phyloP scores from a whole-genome alignment of 64 coral and sea anemone genomes.

The Montipora capricornis region DNA sequence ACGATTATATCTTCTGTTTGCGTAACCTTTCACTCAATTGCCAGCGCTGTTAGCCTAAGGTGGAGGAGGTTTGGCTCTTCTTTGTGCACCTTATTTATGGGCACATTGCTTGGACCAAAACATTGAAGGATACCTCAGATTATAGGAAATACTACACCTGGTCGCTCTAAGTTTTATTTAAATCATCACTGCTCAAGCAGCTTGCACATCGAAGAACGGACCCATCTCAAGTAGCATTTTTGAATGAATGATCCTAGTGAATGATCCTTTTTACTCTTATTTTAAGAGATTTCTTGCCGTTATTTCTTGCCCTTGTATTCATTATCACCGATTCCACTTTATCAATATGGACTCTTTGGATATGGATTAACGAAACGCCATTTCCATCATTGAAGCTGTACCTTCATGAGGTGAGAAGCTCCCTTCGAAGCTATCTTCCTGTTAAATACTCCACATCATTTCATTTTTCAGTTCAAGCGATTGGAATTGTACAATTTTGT shows the following conservation, averaged over 20 bases:
- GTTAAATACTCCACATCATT: not conserved
- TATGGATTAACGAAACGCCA: conserved; percentile 1
- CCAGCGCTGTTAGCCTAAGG: not conserved
- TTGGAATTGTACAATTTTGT: not conserved
- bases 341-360: not conserved
- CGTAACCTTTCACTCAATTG: not conserved
- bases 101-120: not conserved
- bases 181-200: not conserved
- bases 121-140: not conserved
- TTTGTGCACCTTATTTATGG: not conserved
- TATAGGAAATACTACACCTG: not conserved
- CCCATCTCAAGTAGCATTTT: not conserved
- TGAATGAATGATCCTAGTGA: not conserved
- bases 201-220: not conserved
- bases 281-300: not conserved
- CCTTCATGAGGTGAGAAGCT: not conserved
- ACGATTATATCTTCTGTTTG: too few species aligned
- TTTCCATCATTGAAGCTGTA: not conserved
- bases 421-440: not conserved
- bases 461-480: not conserved
- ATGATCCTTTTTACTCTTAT: not conserved
- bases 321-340: not conserved
- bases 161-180: not conserved
- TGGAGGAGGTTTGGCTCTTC: not conserved
- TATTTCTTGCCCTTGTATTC: not conserved